A percentile compares a stretch with the other conserved stretches of the same genome.
These are phyloP conservation scores for Dastarcus helophoroides DNA, from an alignment of 2,888 invertebrate genomes.

Conservation along the genomic window DNA sequence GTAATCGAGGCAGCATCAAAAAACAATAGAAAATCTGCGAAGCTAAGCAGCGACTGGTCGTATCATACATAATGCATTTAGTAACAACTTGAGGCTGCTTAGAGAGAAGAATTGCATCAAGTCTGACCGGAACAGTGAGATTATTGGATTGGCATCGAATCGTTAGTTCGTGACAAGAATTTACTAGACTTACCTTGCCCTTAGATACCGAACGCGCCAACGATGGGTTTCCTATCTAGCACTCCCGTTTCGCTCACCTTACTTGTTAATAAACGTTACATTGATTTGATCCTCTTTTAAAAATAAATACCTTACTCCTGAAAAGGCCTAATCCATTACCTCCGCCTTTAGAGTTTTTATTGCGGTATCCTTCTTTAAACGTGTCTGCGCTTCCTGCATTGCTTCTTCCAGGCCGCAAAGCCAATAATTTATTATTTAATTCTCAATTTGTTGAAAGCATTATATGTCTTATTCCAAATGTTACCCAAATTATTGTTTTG, in stretches of 20 bases:
- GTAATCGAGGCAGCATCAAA: slow-evolving; percentile 22
- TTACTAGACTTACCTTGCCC: slow-evolving; percentile 30
- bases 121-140: slow-evolving; percentile 38
- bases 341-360: too few relatives aligned
- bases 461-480: too few relatives aligned
- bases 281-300: too few relatives aligned
- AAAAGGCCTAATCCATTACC: too few relatives aligned
- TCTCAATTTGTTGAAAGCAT: too few relatives aligned
- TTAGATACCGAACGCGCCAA: slow-evolving; percentile 19
- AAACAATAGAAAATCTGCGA: slow-evolving; percentile 34
- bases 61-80: slow-evolving; percentile 26
- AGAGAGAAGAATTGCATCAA: slow-evolving; percentile 31
- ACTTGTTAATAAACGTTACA: too few relatives aligned
- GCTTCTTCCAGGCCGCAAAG: too few relatives aligned
- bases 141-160: slow-evolving; percentile 40
- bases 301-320: too few relatives aligned
- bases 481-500: too few relatives aligned
- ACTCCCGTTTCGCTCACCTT: background rate
- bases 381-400: too few relatives aligned
- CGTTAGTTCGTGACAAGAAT: slow-evolving; percentile 31
- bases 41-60: slow-evolving; percentile 20
- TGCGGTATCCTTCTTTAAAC: too few relatives aligned
- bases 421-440: too few relatives aligned
- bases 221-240: background rate
- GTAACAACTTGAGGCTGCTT: slow-evolving; percentile 28